A percentile compares a stretch with the other conserved stretches of the same genome.
These are phyloP conservation scores for Phalacrocorax aristotelis DNA, from an alignment of 2,113 vertebrate genomes.

Conservation along the genomic window DNA sequence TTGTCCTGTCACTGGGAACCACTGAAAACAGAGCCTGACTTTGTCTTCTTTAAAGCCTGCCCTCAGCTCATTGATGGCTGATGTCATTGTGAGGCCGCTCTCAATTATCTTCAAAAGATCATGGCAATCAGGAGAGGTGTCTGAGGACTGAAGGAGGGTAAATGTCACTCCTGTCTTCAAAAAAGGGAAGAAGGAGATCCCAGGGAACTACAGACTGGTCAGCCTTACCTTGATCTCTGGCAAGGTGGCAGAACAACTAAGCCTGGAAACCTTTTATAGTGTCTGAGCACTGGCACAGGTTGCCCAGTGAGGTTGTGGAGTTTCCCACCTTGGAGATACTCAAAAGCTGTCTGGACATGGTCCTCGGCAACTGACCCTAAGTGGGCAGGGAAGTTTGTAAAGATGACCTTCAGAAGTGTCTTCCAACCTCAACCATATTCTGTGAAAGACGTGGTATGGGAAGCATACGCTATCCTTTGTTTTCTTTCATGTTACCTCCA, in stretches of 20 bases:
- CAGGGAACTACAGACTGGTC: background rate
- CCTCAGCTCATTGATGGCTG: background rate
- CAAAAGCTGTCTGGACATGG: accelerated
- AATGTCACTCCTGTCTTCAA: background rate
- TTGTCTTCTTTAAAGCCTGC: background rate
- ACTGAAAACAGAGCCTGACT: background rate
- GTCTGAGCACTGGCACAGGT: background rate
- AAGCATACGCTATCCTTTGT: background rate
- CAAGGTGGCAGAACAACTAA: background rate
- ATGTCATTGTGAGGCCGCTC: background rate
- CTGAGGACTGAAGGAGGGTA: background rate
- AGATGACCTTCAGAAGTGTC: background rate
- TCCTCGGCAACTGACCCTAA: accelerated
- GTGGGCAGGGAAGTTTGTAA: background rate
- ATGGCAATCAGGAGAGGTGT: background rate
- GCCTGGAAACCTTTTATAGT: background rate
- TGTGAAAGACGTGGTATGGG: background rate
- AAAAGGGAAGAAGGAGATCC: background rate
- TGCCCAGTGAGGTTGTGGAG: background rate
- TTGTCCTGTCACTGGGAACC: background rate
- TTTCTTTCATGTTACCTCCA: background rate
- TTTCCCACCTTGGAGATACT: background rate
- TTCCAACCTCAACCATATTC: background rate
- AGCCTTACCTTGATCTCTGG: background rate
- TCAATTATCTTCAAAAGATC: background rate